Conservation (phyloP, 2,888 invertebrate species). For the Dryadula phaetusa region DNA sequence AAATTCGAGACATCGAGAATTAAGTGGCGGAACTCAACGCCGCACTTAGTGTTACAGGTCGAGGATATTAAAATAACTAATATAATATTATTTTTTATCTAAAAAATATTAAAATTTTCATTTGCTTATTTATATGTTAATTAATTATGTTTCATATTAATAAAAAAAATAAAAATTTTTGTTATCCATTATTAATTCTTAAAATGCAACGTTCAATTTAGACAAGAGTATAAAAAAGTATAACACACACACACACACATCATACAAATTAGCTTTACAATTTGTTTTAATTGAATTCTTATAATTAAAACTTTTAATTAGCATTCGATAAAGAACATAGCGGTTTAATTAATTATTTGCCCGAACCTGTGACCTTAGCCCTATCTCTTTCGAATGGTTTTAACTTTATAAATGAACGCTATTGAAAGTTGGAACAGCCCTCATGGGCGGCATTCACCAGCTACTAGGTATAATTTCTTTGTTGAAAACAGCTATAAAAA, state of each 20-base stretch:
- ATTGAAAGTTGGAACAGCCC: conserved; percentile 39
- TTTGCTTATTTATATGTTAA: too few species aligned
- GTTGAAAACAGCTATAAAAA: conserved; percentile 36
- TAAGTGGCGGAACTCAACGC: too few species aligned
- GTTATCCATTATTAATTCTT: too few species aligned
- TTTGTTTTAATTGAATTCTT: not conserved
- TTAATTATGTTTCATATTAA: too few species aligned
- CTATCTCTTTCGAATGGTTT: conserved; percentile 32
- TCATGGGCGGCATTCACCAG: conserved; percentile 30
- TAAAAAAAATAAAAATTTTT: too few species aligned
- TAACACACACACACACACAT: not conserved
- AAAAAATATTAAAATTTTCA: too few species aligned
- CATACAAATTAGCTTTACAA: conserved; percentile 2
- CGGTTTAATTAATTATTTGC: conserved; percentile 18
- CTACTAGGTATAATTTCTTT: conserved; percentile 37
- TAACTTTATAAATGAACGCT: conserved; percentile 37
- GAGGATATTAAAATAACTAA: too few species aligned
- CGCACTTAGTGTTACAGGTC: too few species aligned
- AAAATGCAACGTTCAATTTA: too few species aligned
- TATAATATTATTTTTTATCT: too few species aligned
- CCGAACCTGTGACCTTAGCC: conserved; percentile 12
- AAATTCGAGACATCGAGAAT: too few species aligned
- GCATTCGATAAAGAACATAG: conserved; percentile 9
- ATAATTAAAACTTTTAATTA: conserved; percentile 22
- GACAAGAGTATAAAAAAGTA: too few species aligned